Conservation (phyloP, 1,140 invertebrate species). For the Rhyzopertha dominica region DNA sequence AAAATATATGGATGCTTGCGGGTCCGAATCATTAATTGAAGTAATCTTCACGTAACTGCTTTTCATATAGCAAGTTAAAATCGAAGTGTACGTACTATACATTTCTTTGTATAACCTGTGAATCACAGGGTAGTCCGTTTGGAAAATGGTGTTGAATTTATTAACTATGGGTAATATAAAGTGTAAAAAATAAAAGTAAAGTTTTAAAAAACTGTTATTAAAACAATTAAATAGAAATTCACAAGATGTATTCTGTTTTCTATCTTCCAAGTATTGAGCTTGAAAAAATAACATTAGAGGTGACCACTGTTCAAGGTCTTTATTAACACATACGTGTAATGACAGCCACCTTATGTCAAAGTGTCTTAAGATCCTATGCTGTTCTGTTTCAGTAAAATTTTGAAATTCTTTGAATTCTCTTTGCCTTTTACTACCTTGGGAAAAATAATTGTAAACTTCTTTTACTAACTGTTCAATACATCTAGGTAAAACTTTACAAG, state of each 20-base stretch:
- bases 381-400: slow-evolving; percentile 12
- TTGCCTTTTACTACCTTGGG: slow-evolving; percentile 16
- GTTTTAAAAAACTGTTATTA: slow-evolving; percentile 2
- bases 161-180: slow-evolving; percentile 18
- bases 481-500: slow-evolving; percentile 15
- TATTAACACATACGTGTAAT: slow-evolving; percentile 7
- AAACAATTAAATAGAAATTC: slow-evolving; percentile 1
- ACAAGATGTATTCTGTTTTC: neutral
- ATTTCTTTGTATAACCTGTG: slow-evolving; percentile 19
- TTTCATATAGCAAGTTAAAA: slow-evolving; percentile 27
- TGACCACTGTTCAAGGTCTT: slow-evolving; percentile 17
- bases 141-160: slow-evolving; percentile 26
- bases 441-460: slow-evolving; percentile 12
- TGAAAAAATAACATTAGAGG: slow-evolving; percentile 14
- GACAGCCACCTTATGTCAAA: slow-evolving; percentile 19
- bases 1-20: slow-evolving; percentile 18
- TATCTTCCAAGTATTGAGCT: neutral
- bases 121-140: slow-evolving; percentile 17
- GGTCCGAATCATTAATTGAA: slow-evolving; percentile 16
- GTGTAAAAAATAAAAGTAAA: slow-evolving; percentile 11
- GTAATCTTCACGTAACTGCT: slow-evolving; percentile 20
- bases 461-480: neutral
- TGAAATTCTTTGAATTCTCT: slow-evolving; percentile 18
- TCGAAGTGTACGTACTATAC: slow-evolving; percentile 14
- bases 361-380: slow-evolving; percentile 18